Conservation (phyloP, 23 tunicate genomes). For the Halocynthia roretzi region DNA sequence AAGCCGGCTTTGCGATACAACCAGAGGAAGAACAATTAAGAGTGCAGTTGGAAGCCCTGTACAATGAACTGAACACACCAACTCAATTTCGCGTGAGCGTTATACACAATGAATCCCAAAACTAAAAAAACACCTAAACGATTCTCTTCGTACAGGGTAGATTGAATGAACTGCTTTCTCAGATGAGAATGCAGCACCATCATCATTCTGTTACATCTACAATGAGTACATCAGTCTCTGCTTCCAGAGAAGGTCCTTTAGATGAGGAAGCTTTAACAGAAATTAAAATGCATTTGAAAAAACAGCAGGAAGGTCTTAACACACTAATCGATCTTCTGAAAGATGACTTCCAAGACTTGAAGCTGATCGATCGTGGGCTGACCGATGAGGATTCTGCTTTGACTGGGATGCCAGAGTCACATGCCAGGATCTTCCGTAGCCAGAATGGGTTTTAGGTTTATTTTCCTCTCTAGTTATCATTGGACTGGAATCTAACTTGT, state of each 20-base stretch:
- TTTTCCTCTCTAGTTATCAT: too few relatives aligned
- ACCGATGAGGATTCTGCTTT: constrained; percentile 16
- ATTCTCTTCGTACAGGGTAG: constrained; percentile 55
- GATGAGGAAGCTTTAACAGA: constrained; percentile 85
- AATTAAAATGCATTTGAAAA: constrained; percentile 61
- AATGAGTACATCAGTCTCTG: not conserved
- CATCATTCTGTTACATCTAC: constrained; percentile 25
- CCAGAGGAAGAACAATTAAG: constrained; percentile 89
- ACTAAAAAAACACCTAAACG: not conserved
- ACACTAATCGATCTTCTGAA: constrained; percentile 54
- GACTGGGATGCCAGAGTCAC: too few relatives aligned
- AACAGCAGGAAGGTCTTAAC: constrained; percentile 90
- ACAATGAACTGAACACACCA: constrained; percentile 74
- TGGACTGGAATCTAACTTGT: too few relatives aligned
- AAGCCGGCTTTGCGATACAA: constrained; percentile 96
- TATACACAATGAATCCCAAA: not conserved
- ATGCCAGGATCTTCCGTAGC: too few relatives aligned
- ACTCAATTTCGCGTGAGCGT: constrained; percentile 69
- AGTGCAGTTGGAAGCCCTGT: constrained; percentile 68
- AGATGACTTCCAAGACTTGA: constrained; percentile 75
- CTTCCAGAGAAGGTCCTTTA: constrained; percentile 21
- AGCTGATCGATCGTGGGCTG: constrained; percentile 56
- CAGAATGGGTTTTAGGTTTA: too few relatives aligned
- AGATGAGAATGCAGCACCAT: constrained; percentile 84
- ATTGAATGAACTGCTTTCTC: constrained; percentile 86